Percentiles rank a stretch among this genome's conserved stretches.
These are phyloP conservation scores for Carassius carassius DNA, from an alignment of 2,113 vertebrate genomes.

Conservation along the genomic window DNA sequence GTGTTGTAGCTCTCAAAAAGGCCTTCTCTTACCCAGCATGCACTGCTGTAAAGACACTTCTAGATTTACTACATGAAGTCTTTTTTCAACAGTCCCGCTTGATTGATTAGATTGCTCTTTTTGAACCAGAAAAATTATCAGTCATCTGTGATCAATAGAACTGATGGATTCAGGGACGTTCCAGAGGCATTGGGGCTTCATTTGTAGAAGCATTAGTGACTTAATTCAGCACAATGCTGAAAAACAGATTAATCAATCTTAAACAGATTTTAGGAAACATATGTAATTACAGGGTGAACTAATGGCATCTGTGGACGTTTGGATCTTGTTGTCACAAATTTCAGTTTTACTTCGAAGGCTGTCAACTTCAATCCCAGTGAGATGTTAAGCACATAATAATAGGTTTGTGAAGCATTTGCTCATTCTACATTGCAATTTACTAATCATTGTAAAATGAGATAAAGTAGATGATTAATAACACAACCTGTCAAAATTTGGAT, in stretches of 20 bases:
- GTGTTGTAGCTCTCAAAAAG: neutral
- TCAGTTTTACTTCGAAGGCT: neutral
- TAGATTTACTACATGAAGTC: neutral
- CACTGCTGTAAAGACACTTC: neutral
- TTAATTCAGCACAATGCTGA: too few species aligned
- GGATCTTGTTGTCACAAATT: neutral
- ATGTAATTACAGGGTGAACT: conserved; percentile 2
- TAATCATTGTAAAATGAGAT: too few species aligned
- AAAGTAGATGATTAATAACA: too few species aligned
- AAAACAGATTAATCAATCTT: neutral
- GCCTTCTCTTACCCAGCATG: neutral
- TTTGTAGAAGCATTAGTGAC: conserved; percentile 19
- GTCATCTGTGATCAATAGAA: neutral
- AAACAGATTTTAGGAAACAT: neutral
- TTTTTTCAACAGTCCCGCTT: neutral
- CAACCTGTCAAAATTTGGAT: too few species aligned
- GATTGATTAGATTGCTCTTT: neutral
- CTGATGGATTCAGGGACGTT: neutral
- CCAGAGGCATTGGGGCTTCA: neutral
- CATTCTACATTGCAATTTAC: too few species aligned
- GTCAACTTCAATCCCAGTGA: neutral
- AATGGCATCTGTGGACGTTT: neutral
- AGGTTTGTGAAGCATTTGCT: too few species aligned
- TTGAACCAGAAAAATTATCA: neutral
- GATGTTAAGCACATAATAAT: neutral